These are phyloP conservation scores for Alaudala cheleensis DNA, from an alignment of 2,113 vertebrate species.

Conservation along the genomic window DNA sequence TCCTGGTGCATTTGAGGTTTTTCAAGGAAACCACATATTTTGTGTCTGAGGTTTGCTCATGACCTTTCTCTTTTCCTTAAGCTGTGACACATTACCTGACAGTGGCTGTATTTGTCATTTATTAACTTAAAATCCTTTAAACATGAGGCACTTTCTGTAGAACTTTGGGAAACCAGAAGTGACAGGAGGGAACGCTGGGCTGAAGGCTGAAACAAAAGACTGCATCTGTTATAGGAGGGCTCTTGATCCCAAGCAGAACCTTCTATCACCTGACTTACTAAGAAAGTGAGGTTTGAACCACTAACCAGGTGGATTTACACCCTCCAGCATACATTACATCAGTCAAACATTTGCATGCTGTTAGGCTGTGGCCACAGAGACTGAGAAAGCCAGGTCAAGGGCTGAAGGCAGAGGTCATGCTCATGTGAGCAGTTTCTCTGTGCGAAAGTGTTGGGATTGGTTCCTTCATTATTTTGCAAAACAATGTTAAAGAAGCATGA, in stretches of 20 bases:
- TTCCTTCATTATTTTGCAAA: not conserved
- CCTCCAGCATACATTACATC: not conserved
- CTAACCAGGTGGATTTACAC: not conserved
- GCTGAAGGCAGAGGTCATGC: not conserved
- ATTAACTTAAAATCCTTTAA: not conserved
- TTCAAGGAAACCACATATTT: constrained; percentile 51
- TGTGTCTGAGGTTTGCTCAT: not conserved
- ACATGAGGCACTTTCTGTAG: not conserved
- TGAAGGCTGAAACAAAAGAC: not conserved
- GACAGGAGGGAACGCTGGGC: not conserved
- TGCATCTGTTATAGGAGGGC: not conserved
- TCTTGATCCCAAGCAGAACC: not conserved
- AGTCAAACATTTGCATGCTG: not conserved
- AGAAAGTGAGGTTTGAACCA: not conserved
- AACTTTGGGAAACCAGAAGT: not conserved
- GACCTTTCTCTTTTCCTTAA: not conserved
- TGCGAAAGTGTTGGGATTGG: fast-evolving
- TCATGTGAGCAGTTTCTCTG: not conserved
- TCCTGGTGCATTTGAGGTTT: not conserved
- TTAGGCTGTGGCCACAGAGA: not conserved
- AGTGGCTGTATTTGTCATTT: not conserved
- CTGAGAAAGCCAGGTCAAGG: not conserved
- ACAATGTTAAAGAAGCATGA: not conserved
- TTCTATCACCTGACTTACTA: not conserved
- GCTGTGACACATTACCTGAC: not conserved